phyloP scores from a whole-genome alignment of 2,888 invertebrate genomes.

The Caenorhabditis angaria region DNA sequence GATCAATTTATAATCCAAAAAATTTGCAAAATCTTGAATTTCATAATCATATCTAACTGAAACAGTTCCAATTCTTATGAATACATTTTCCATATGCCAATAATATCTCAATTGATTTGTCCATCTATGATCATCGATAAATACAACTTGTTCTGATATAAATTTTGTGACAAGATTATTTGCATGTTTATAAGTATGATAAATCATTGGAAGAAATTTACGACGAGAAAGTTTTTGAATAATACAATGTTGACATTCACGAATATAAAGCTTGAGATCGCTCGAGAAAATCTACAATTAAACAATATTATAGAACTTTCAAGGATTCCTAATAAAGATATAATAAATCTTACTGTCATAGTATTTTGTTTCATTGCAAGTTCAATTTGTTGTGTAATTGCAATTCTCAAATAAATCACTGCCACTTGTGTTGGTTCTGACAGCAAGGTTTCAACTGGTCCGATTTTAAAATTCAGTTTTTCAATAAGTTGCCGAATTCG shows the following conservation, averaged over 20 bases:
- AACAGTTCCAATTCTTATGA: conserved; percentile 41
- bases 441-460: conserved; percentile 36
- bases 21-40: conserved; percentile 12
- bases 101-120: conserved; percentile 40
- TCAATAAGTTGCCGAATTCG: conserved; percentile 41
- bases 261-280: conserved; percentile 30
- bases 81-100: conserved; percentile 58
- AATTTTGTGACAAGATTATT: conserved; percentile 24
- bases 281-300: conserved; percentile 22
- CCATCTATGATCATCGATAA: conserved; percentile 38
- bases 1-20: conserved; percentile 20
- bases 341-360: conserved; percentile 24
- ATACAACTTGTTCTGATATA: conserved; percentile 30
- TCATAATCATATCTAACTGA: conserved; percentile 51
- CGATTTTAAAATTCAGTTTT: conserved; percentile 46
- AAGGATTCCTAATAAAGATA: background rate
- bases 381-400: conserved; percentile 57
- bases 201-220: conserved; percentile 22
- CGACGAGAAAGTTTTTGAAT: conserved; percentile 18
- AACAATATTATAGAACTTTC: no score
- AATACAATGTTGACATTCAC: conserved; percentile 28
- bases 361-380: conserved; percentile 52
- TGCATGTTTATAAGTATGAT: conserved; percentile 28
- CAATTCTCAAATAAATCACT: conserved; percentile 51
- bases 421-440: conserved; percentile 51